Percentiles rank a stretch among this genome's conserved stretches.
Conservation (phyloP, 1,140 invertebrate genomes). For the Brachionus sp. region DNA sequence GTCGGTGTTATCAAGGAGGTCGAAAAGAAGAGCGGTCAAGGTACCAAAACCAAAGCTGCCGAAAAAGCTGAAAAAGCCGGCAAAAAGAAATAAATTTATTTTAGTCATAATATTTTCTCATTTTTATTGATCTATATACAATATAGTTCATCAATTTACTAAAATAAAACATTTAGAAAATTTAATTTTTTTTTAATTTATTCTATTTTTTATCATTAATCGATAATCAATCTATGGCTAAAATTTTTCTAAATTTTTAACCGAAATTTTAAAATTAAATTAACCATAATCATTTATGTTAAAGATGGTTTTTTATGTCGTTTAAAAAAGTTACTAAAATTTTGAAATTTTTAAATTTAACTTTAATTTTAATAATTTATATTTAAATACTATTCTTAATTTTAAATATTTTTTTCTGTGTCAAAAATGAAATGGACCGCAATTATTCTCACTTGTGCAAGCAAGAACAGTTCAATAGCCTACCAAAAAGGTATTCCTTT, state of each 20-base stretch:
- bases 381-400: neutral
- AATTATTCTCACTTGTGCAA: slow-evolving; percentile 54
- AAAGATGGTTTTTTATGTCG: no score
- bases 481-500: slow-evolving; percentile 52
- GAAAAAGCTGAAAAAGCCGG: slow-evolving; percentile 71
- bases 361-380: neutral
- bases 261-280: no score
- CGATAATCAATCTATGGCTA: no score
- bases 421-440: slow-evolving; percentile 54
- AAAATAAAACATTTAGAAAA: neutral
- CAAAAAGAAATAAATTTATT: slow-evolving; percentile 49
- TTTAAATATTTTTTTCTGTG: neutral
- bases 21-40: slow-evolving; percentile 67
- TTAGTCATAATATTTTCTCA: neutral
- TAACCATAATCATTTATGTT: no score
- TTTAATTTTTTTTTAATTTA: neutral
- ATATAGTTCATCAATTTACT: neutral
- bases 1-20: slow-evolving; percentile 67
- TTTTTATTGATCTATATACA: neutral
- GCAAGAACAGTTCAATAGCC: slow-evolving; percentile 51
- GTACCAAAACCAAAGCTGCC: slow-evolving; percentile 94
- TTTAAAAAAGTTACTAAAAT: neutral
- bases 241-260: no score
- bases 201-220: no score
- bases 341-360: neutral